Percentiles rank a stretch among this genome's conserved stretches.
Evolutionary conservation across 2,113 vertebrate genomes (phyloP).

Genomic region (Limanda limanda): DNA sequence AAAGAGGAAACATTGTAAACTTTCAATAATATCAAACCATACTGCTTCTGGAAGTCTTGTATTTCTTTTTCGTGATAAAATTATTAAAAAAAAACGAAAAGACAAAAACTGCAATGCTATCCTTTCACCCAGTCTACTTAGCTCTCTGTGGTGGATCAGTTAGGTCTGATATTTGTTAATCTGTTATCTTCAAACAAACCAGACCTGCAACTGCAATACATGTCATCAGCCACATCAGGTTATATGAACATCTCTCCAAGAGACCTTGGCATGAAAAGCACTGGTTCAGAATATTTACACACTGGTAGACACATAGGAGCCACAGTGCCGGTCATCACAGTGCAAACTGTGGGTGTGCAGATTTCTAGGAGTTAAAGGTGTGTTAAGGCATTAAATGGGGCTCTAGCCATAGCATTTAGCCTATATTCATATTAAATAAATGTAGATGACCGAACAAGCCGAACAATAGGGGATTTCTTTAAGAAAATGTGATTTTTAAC

Average conservation of each 20-base stretch:
- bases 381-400: background rate
- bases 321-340: background rate
- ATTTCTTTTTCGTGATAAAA: too few relatives aligned
- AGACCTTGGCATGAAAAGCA: slow-evolving; percentile 68
- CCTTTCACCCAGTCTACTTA: background rate
- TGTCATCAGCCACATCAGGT: slow-evolving; percentile 44
- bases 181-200: slow-evolving; percentile 51
- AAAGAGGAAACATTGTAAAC: too few relatives aligned
- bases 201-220: slow-evolving; percentile 16
- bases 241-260: slow-evolving; percentile 26
- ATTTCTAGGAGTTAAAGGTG: background rate
- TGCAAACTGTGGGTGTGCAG: background rate
- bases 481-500: too few relatives aligned
- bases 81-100: background rate
- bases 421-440: background rate
- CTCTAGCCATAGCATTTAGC: background rate
- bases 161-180: slow-evolving; percentile 28
- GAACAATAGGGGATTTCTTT: too few relatives aligned
- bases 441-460: background rate
- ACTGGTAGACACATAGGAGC: slow-evolving; percentile 3
- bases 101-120: too few relatives aligned
- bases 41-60: background rate
- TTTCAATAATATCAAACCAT: background rate
- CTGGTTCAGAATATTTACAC: slow-evolving; percentile 19
- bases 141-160: slow-evolving; percentile 2